Evolutionary conservation across 2,113 vertebrate genomes (phyloP), one percentile per base, ranked within the genome.

Genomic region (Cottus gobio): DNA sequence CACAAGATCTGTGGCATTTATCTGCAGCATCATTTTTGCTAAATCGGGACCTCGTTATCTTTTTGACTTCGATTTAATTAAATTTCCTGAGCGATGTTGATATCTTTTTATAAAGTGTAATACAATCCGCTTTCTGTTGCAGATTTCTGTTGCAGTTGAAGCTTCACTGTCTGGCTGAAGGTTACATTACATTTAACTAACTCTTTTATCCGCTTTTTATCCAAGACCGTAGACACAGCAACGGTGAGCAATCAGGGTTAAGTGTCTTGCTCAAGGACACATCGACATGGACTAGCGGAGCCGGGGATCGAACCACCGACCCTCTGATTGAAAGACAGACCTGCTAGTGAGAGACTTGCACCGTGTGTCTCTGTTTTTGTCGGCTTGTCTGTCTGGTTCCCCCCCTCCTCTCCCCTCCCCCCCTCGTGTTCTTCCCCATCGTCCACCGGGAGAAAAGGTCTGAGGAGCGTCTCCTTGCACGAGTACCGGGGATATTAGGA

Each of bases 381-480:
- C 31, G 3, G 2, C 2, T 50, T 50, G 60, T 66, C n/a, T 56
- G 15, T 22, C 50, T 77, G 37, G 74, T 87, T 50, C 36, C 87
- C 83, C 57, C 68, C 76, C 4, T n/a, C n/a, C n/a, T n/a, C n/a
- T n/a, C n/a, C n/a, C n/a, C n/a, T n/a, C n/a, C n/a, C n/a, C n/a
- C n/a, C n/a, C n/a, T n/a, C n/a, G n/a, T n/a, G 74, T 87, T 50
- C 36, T 89, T 85, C 57, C 68, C 76, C 4, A 46, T 68, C 34
- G 22, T 85, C 48, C 30, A 60, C 28, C 50, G 1, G 70, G 69
- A 57, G 70, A 28, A 31, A 70, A 75, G 52, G 85, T 82, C 78
- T 75, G 85, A 70, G 22, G 63, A 73, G 50, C 2, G 39, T 82
- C 64, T 84, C 63, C 44, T 24, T 62, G 76, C 75, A 72, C 39